Evolutionary conservation across 2,888 invertebrate species (phyloP).

Genomic region (Lymantria dispar): DNA sequence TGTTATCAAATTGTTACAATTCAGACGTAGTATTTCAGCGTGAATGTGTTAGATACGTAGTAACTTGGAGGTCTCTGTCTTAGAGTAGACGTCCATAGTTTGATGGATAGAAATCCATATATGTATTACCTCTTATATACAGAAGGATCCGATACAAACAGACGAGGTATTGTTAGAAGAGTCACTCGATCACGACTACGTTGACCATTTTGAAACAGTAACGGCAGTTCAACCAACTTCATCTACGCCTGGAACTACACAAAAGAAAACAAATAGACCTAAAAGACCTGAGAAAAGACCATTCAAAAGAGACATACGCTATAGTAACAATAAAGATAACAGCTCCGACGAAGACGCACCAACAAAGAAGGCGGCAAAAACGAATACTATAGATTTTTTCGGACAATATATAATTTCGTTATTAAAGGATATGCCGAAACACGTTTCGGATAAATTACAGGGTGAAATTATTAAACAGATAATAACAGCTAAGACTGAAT

Average conservation of each 20-base stretch:
- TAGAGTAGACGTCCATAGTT: no score
- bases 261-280: neutral
- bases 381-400: slow-evolving; percentile 38
- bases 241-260: no score
- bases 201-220: neutral
- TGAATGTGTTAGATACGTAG: no score
- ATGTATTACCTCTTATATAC: no score
- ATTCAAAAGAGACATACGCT: slow-evolving; percentile 6
- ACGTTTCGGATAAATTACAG: slow-evolving; percentile 40
- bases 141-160: slow-evolving; percentile 19
- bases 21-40: no score
- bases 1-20: no score
- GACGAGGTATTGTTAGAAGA: slow-evolving; percentile 21
- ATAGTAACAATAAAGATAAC: neutral
- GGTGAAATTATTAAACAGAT: slow-evolving; percentile 41
- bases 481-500: slow-evolving; percentile 13
- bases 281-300: neutral
- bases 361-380: neutral
- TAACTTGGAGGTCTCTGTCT: no score
- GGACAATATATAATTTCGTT: slow-evolving; percentile 43
- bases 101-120: no score
- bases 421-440: slow-evolving; percentile 42
- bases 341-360: slow-evolving; percentile 2
- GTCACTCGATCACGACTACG: neutral
- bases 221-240: no score